phyloP scores from a whole-genome alignment of 2,797 vertebrate species.

The Martes flavigula region DNA sequence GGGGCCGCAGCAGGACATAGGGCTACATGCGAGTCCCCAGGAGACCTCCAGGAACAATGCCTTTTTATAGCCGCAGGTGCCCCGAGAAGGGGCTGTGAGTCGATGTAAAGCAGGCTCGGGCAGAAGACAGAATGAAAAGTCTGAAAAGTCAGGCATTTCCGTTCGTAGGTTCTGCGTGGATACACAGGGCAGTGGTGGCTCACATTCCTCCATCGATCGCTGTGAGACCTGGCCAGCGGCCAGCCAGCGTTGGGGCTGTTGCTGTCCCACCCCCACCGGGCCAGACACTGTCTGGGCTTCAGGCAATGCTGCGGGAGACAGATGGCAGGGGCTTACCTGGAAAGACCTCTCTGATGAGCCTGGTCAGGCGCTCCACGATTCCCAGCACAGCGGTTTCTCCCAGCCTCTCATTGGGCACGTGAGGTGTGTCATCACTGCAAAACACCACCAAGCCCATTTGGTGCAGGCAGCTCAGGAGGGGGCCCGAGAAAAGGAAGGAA shows the following conservation, averaged over 20 bases:
- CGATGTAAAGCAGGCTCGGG: neutral
- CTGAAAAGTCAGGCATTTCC: neutral
- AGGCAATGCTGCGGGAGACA: neutral
- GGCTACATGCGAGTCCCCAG: rapidly evolving
- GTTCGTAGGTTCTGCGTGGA: too few relatives aligned
- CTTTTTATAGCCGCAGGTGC: neutral
- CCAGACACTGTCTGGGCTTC: neutral
- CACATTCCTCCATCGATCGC: neutral
- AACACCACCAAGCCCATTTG: neutral
- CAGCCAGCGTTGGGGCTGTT: neutral
- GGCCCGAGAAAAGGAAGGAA: neutral
- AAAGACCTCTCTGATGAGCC: slow-evolving; percentile 89
- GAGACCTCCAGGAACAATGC: neutral
- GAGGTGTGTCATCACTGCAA: slow-evolving; percentile 96
- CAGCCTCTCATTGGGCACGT: slow-evolving; percentile 90
- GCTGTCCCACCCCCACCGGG: too few relatives aligned
- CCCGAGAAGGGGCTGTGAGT: neutral
- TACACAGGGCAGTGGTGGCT: neutral
- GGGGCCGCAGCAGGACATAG: neutral
- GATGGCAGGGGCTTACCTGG: slow-evolving; percentile 86
- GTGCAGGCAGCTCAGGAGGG: neutral
- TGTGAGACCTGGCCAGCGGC: neutral
- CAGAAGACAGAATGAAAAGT: neutral
- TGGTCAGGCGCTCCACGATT: slow-evolving; percentile 91
- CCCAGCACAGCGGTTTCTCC: slow-evolving; percentile 89